Conservation (phyloP, 2,113 vertebrate genomes). For the Dipodomys stephensi region DNA sequence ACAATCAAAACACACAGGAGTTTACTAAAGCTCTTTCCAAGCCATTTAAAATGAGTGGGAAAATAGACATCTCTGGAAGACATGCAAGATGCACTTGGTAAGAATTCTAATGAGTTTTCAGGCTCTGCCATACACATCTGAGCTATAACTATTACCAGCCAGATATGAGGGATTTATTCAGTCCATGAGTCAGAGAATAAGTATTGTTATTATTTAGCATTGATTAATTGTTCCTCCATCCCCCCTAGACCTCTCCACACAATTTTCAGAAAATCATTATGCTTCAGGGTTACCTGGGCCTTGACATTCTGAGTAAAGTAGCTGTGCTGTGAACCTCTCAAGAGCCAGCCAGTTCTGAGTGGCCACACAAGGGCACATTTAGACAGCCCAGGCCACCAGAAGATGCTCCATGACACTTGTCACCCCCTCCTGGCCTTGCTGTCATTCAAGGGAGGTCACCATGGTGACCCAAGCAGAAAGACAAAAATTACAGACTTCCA, state of each 20-base stretch:
- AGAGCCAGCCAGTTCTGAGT: background rate
- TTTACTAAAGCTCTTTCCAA: constrained; percentile 35
- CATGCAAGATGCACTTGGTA: background rate
- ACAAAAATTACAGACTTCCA: background rate
- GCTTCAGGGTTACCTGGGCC: constrained; percentile 30
- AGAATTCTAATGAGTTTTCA: constrained; percentile 62
- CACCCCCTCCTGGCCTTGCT: background rate
- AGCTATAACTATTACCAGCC: background rate
- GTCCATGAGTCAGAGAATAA: constrained; percentile 69
- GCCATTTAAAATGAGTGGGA: constrained; percentile 29
- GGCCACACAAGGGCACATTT: background rate
- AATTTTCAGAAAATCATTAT: constrained; percentile 77
- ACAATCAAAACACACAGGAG: background rate
- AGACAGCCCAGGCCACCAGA: background rate
- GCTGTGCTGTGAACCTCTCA: background rate
- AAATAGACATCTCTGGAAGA: constrained; percentile 60
- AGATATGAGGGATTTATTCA: constrained; percentile 67
- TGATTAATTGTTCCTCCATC: constrained; percentile 76
- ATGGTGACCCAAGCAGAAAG: background rate
- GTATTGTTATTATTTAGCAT: constrained; percentile 80
- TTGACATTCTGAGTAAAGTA: constrained; percentile 42
- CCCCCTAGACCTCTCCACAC: constrained; percentile 32
- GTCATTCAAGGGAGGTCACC: background rate
- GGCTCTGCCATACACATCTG: background rate
- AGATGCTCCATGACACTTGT: background rate